These are phyloP conservation scores for Nemapogon koenigi DNA, from an alignment of 2,888 invertebrate genomes.

Conservation along the genomic window DNA sequence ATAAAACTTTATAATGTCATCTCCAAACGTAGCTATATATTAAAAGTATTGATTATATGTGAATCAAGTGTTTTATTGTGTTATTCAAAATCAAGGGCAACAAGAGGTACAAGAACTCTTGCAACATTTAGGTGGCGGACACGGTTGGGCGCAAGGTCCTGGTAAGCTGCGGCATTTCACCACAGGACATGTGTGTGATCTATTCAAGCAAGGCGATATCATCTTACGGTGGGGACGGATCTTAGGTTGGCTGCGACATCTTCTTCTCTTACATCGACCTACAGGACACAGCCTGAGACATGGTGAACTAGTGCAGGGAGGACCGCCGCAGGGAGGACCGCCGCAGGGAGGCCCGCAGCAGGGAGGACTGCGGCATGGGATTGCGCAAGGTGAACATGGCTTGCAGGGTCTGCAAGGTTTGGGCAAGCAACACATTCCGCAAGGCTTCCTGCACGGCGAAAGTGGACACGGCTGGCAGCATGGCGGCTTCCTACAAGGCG, in stretches of 20 bases:
- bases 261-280: constrained; percentile 28
- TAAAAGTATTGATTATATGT: no score
- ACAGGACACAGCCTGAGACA: constrained; percentile 39
- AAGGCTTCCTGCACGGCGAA: constrained; percentile 2
- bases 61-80: neutral
- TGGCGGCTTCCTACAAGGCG: neutral
- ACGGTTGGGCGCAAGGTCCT: constrained; percentile 25
- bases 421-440: neutral
- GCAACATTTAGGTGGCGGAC: constrained; percentile 24
- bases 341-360: constrained; percentile 22
- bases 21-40: constrained; percentile 8
- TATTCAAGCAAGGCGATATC: constrained; percentile 43
- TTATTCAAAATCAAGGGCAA: neutral
- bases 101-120: constrained; percentile 14
- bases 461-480: constrained; percentile 2
- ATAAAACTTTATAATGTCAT: neutral
- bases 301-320: constrained; percentile 33
- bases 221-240: constrained; percentile 32
- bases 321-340: constrained; percentile 3
- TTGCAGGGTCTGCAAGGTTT: neutral
- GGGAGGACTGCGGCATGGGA: constrained; percentile 27
- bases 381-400: constrained; percentile 22
- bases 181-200: constrained; percentile 30
- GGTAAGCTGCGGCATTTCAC: constrained; percentile 38
- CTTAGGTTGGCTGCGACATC: constrained; percentile 32